phyloP scores from a whole-genome alignment of 2,888 invertebrate genomes.

The Oscheius sp. region DNA sequence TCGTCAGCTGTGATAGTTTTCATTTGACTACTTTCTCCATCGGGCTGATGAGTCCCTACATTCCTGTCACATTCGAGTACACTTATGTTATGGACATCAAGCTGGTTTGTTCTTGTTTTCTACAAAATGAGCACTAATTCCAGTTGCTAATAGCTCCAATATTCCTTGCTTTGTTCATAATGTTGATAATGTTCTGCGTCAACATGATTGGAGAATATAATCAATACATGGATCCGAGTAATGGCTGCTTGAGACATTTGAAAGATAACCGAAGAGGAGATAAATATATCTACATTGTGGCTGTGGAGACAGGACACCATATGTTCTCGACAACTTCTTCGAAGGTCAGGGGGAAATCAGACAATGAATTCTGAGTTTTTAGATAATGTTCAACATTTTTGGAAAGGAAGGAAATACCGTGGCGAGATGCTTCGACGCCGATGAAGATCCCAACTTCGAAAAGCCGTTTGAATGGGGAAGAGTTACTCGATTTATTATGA shows the following conservation, averaged over 20 bases:
- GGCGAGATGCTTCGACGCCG: slow-evolving; percentile 43
- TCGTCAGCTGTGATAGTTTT: slow-evolving; percentile 45
- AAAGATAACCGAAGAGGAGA: slow-evolving; percentile 56
- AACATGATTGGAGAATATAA: not conserved
- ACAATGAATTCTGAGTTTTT: slow-evolving; percentile 20
- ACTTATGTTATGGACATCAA: slow-evolving; percentile 45
- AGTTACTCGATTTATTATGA: slow-evolving; percentile 56
- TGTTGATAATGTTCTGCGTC: not conserved
- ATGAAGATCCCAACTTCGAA: slow-evolving; percentile 39
- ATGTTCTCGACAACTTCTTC: slow-evolving; percentile 60
- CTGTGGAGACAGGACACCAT: slow-evolving; percentile 59
- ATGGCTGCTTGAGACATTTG: slow-evolving; percentile 45
- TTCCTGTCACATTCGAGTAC: slow-evolving; percentile 52
- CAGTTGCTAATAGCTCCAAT: too few species aligned
- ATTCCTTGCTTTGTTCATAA: not conserved
- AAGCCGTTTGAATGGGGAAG: slow-evolving; percentile 57
- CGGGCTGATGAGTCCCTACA: slow-evolving; percentile 55
- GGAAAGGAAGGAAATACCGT: slow-evolving; percentile 52
- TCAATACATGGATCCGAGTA: not conserved
- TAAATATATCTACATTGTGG: slow-evolving; percentile 57
- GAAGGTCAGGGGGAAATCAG: slow-evolving; percentile 33
- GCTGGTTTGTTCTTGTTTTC: slow-evolving; percentile 28
- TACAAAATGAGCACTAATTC: not conserved
- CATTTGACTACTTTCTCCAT: slow-evolving; percentile 56
- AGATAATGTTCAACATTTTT: slow-evolving; percentile 54